Percentiles rank a stretch among this genome's conserved stretches.
Conservation (phyloP, 2,113 vertebrate genomes). For the Scytalopus superciliaris region DNA sequence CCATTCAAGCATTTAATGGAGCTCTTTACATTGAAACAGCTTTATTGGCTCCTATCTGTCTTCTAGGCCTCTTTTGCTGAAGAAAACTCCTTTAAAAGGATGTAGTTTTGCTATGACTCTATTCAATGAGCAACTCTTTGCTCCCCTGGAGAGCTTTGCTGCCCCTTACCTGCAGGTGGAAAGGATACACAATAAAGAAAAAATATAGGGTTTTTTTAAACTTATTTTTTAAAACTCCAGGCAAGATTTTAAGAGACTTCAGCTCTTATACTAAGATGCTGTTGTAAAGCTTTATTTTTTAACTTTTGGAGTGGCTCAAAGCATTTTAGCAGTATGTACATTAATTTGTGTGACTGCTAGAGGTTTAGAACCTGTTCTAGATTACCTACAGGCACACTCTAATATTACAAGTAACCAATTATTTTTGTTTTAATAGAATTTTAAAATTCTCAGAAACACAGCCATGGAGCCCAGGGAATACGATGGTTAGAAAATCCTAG, state of each 20-base stretch:
- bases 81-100: neutral
- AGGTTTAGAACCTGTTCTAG: neutral
- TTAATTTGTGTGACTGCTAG: neutral
- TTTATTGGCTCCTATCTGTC: conserved; percentile 1
- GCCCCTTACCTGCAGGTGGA: neutral
- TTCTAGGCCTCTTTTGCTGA: neutral
- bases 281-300: neutral
- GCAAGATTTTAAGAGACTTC: neutral
- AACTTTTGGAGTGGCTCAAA: neutral
- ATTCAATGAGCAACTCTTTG: neutral
- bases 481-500: neutral
- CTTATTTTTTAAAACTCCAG: neutral
- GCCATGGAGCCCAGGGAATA: neutral
- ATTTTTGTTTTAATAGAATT: conserved; percentile 12
- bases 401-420: neutral
- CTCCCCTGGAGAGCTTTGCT: neutral
- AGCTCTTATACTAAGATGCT: neutral
- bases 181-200: neutral
- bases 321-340: neutral
- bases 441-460: conserved; percentile 8
- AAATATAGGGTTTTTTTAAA: neutral
- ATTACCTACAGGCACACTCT: neutral
- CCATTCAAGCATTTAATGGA: conserved; percentile 52
- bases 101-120: neutral
- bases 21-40: conserved; percentile 7